These are phyloP conservation scores for Cairina moschata DNA, from an alignment of 2,113 vertebrate genomes.

Conservation along the genomic window DNA sequence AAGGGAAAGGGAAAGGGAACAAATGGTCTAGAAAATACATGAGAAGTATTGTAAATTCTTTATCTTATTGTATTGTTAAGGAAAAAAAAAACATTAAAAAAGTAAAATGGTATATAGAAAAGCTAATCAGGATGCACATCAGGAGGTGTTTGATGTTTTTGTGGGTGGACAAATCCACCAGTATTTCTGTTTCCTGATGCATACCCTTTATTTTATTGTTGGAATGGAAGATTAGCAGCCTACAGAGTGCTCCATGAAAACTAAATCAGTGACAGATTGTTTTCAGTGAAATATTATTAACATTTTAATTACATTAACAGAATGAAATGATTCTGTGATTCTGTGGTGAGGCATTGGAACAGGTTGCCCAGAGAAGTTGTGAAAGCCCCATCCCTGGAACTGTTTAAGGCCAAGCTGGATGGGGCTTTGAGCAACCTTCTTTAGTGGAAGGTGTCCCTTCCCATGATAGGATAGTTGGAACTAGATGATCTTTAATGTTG, in stretches of 20 bases:
- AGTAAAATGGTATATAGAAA: neutral
- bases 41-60: neutral
- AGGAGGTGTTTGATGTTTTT: neutral
- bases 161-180: slow-evolving; percentile 27
- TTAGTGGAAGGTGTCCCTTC: too few relatives aligned
- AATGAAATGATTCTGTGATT: neutral
- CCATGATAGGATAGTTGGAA: too few relatives aligned
- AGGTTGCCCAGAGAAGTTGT: too few relatives aligned
- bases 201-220: slow-evolving; percentile 25
- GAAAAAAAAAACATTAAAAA: neutral
- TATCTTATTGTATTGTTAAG: neutral
- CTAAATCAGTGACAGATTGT: slow-evolving; percentile 28
- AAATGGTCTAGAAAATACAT: neutral
- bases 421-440: too few relatives aligned
- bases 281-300: slow-evolving; percentile 53
- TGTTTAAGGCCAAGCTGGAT: too few relatives aligned
- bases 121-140: neutral
- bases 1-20: neutral
- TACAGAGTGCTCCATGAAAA: neutral
- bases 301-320: slow-evolving; percentile 39
- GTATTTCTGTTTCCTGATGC: neutral
- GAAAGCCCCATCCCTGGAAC: too few relatives aligned
- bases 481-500: too few relatives aligned
- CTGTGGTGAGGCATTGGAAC: too few relatives aligned
- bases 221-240: slow-evolving; percentile 13